These are phyloP conservation scores for Phallusia fumigata DNA, from an alignment of 23 tunicate species.

Conservation along the genomic window DNA sequence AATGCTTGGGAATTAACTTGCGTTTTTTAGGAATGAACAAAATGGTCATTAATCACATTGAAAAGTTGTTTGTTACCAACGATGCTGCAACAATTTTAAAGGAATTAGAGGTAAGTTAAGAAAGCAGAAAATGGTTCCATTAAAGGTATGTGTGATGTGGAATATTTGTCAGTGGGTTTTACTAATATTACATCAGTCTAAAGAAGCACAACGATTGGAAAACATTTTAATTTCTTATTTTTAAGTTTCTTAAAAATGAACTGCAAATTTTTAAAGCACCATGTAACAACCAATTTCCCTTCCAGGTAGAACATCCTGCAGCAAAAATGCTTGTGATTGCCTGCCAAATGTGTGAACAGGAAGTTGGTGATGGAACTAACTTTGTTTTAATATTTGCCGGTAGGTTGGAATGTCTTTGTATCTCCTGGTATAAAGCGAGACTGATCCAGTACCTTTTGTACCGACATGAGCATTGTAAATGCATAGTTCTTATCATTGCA, in stretches of 20 bases:
- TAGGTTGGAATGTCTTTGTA: constrained; percentile 21
- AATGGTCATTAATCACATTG: constrained; percentile 99
- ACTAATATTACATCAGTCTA: no score
- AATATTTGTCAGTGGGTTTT: not conserved
- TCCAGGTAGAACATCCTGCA: constrained; percentile 95
- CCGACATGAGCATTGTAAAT: no score
- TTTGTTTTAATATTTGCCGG: constrained; percentile 91
- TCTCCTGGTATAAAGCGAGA: no score
- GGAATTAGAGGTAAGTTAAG: constrained; percentile 83
- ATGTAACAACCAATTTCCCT: not conserved
- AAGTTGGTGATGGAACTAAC: constrained; percentile 99
- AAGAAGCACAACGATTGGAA: no score
- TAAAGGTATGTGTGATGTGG: no score
- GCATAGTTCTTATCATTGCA: no score
- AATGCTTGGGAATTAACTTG: not conserved
- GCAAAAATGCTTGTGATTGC: constrained; percentile 99
- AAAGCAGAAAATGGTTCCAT: no score
- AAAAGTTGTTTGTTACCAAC: constrained; percentile 95
- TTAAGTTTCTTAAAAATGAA: no score
- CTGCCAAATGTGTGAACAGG: constrained; percentile 98
- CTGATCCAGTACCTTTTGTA: no score
- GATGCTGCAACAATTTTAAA: constrained; percentile 98
- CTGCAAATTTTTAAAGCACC: no score
- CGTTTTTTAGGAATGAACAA: constrained; percentile 90
- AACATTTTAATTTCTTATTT: no score